Conservation (phyloP, 2,113 vertebrate genomes). For the Rattus rattus region DNA sequence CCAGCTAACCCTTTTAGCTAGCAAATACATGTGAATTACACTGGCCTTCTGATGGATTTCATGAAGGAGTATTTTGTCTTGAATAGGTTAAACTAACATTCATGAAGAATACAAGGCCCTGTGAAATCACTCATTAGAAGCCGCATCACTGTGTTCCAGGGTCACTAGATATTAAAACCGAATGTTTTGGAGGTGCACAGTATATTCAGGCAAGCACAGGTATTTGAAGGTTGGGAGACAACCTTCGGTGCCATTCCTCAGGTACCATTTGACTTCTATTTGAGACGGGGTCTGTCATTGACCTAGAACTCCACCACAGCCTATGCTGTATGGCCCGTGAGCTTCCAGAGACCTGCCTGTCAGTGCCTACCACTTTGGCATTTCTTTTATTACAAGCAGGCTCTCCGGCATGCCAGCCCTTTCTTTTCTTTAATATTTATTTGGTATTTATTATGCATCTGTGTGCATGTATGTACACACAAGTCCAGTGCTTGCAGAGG, state of each 20-base stretch:
- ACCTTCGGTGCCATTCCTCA: neutral
- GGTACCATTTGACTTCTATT: neutral
- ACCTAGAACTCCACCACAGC: neutral
- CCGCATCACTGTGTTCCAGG: neutral
- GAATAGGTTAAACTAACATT: neutral
- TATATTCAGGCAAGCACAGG: neutral
- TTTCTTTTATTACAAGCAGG: no score
- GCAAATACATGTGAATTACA: neutral
- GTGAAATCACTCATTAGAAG: neutral
- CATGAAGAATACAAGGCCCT: neutral
- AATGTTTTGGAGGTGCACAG: neutral
- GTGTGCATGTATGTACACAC: neutral
- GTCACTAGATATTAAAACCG: neutral
- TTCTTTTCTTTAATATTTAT: neutral
- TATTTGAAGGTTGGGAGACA: neutral
- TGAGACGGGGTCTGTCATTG: neutral
- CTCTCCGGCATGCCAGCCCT: neutral
- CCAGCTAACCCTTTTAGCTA: neutral
- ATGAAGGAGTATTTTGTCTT: constrained; percentile 21
- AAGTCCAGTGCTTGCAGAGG: neutral
- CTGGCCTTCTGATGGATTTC: constrained; percentile 39
- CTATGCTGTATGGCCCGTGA: neutral
- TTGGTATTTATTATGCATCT: neutral
- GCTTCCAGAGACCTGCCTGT: neutral
- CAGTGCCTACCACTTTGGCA: no score